These are phyloP conservation scores for Paramuricea clavata DNA, from an alignment of 92 coral and sea anemone species.

Conservation along the genomic window DNA sequence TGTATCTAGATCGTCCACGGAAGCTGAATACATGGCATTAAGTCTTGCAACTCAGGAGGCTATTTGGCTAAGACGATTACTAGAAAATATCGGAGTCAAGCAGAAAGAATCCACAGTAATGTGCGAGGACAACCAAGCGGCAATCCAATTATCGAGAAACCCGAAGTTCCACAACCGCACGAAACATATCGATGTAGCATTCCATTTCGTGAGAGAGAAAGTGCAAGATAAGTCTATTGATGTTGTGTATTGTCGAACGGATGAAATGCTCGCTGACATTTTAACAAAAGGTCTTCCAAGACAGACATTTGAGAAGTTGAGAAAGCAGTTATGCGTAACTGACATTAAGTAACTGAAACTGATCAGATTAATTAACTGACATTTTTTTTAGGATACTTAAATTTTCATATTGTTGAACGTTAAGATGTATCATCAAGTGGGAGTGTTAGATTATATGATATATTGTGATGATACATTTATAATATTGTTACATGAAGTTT, in stretches of 20 bases:
- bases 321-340: neutral
- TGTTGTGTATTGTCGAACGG: constrained; percentile 39
- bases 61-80: constrained; percentile 12
- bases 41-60: constrained; percentile 25
- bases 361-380: neutral
- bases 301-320: constrained; percentile 36
- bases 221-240: constrained; percentile 10
- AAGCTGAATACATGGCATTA: constrained; percentile 40
- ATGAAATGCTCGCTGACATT: constrained; percentile 43
- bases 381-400: neutral
- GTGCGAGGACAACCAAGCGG: neutral
- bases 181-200: neutral
- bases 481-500: neutral
- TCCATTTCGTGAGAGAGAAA: too few species aligned
- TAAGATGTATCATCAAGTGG: constrained; percentile 2
- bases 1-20: constrained; percentile 46
- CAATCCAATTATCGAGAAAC: neutral
- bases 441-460: neutral
- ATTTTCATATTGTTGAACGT: neutral
- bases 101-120: neutral
- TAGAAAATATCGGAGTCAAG: neutral
- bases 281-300: constrained; percentile 37
- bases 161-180: constrained; percentile 19
- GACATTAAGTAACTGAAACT: neutral
- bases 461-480: neutral